These are phyloP conservation scores for Oenanthe melanoleuca DNA, from an alignment of 2,113 vertebrate species.

Conservation along the genomic window DNA sequence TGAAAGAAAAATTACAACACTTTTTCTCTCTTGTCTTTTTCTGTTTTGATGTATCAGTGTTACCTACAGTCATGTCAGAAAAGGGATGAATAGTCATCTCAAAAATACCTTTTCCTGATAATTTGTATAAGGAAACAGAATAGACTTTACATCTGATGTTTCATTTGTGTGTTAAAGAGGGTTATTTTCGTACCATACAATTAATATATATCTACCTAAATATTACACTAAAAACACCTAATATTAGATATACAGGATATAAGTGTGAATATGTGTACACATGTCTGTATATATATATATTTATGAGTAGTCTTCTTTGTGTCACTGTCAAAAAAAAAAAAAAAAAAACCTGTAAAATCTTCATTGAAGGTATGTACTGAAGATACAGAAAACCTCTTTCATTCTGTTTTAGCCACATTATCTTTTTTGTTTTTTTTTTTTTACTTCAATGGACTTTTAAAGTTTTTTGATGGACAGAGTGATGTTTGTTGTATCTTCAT, in stretches of 20 bases:
- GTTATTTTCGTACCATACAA: not conserved
- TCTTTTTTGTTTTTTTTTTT: not conserved
- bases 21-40: not conserved
- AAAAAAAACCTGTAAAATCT: not conserved
- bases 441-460: not conserved
- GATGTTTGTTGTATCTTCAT: not conserved
- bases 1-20: not conserved
- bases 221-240: not conserved
- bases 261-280: accelerated
- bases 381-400: not conserved
- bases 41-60: not conserved
- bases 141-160: accelerated
- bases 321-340: not conserved
- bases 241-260: not conserved
- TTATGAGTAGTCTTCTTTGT: not conserved
- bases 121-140: not conserved
- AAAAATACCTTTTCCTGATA: not conserved
- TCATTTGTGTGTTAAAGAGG: not conserved
- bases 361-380: not conserved
- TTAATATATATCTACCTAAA: not conserved
- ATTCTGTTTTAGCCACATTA: not conserved
- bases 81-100: not conserved
- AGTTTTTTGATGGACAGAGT: not conserved
- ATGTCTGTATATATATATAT: accelerated
- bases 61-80: not conserved